Evolutionary conservation across 2,888 invertebrate genomes (phyloP), one percentile per base, ranked within the genome.

Genomic region (Himalopsyche japonica): DNA sequence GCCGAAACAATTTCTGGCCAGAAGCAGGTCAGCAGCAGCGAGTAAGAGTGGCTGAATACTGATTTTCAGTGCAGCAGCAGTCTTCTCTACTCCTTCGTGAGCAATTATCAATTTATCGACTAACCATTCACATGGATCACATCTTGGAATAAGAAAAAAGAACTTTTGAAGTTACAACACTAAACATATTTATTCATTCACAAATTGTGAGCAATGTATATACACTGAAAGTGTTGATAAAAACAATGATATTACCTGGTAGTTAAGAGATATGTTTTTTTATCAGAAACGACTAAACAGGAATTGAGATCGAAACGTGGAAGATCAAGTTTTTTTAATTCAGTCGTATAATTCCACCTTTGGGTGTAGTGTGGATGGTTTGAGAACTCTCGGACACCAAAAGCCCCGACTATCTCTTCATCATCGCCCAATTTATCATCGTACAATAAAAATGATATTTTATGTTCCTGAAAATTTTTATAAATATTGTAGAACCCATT

Each of bases 21-120:
- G 92, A 88, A 97, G 93, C 89, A 96, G 93, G 90, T 98, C 97
- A 0, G 97, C 97, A 43, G 97, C 96, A 88, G 94, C 94, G 89
- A 97, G 96, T 87, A 98, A 92, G 81, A 95, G 90, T 82, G 94
- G 93, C 86, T 94, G 94, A 79, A 95, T 91, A 88, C 90, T 89
- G 15, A 92, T 91, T 8, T 89, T 90, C 83, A 92, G 88, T n/a
- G 91, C 92, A 7, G 89, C 90, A 10, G 92, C 91, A 30, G 91
- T 89, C 81, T 89, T 90, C 87, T 92, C 92, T 1, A 91, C 91
- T 83, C 92, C 91, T 47, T 86, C 89, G 7, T 82, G 27, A 12
- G 84, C 85, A 12, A 79, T 82, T 3, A 87, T 81, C 64, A 86
- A 30, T n/a, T 85, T 77, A n/a, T 90, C 90, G 82, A 92, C 92